Base-by-base conservation (phyloP, 2,888 invertebrate species). In the Therioaphis trifolii region DNA sequence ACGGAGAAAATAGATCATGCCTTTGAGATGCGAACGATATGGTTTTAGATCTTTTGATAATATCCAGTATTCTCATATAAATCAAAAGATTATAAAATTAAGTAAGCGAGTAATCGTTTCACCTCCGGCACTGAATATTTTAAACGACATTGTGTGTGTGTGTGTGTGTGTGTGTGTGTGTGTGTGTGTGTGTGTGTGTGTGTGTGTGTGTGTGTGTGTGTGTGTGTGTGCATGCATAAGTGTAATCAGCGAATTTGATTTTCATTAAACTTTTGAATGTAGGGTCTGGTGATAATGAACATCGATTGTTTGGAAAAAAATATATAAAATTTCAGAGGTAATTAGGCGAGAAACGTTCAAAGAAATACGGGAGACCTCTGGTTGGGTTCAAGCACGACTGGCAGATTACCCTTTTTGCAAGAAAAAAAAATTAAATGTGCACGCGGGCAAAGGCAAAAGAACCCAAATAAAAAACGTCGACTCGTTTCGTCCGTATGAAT, bases 1-100 rank as follows among this genome's bases (percentile, higher is more conserved):
- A 35, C 52, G 74, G 35, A 15, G 74, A 74, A 74, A 40, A 74
- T 55, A 74, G 21, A 52, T 29, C 74, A 21, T 74, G 21, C 55
- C 74, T 35, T 72, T 9, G 52, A 40, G 52, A 55, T 29, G 55
- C 15, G 43, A 21, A 55, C 29, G 52, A 72, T n/a, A 49, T 0
- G 74, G 35, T 74, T 21, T 72, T 14, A 14, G 29, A 52, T 72
- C 5, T 74, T 3, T 43, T 74, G 35, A 55, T 52, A 72, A n/a
- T 12, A 14, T 35, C 14, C n/a, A 1, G 11, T 52, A 35, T 74
- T 21, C 40, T 49, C 55, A 21, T 14, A 35, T 15, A 1, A n/a
- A 7, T 21, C 1, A 55, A n/a, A n/a, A 74, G 35, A 52, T 35
- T 72, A 52, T 29, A 52, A 72, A n/a, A 35, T 72, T 72, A 72